These are phyloP conservation scores for Leptodactylus fuscus DNA, from an alignment of 2,113 vertebrate species.

Conservation along the genomic window DNA sequence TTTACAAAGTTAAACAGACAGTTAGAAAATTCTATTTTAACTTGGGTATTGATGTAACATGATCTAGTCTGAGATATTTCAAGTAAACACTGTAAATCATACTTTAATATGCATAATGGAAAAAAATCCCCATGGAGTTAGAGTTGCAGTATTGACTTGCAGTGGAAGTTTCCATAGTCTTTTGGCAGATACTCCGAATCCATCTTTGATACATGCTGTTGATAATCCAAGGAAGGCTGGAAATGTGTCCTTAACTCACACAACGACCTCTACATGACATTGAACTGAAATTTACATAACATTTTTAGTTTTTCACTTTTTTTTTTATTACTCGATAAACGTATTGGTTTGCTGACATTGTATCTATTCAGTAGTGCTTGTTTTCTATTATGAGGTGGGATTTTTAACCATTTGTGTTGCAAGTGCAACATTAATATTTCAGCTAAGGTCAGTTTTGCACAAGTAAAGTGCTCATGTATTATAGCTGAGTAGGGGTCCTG, in stretches of 20 bases:
- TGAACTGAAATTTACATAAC: too few relatives aligned
- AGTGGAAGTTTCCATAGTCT: conserved; percentile 15
- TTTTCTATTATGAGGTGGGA: too few relatives aligned
- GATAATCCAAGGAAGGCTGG: not conserved
- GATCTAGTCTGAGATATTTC: conserved; percentile 5
- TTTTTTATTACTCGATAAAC: too few relatives aligned
- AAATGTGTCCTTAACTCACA: not conserved
- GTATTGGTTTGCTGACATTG: too few relatives aligned
- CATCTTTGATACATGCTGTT: not conserved
- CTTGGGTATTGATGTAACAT: not conserved
- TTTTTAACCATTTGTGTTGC: too few relatives aligned
- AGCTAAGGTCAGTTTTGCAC: too few relatives aligned
- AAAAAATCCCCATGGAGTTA: not conserved
- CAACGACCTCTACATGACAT: not conserved
- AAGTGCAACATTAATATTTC: too few relatives aligned
- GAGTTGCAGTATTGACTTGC: not conserved
- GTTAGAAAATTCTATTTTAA: not conserved
- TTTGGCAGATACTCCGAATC: not conserved
- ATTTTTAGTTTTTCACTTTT: too few relatives aligned
- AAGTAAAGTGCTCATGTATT: too few relatives aligned
- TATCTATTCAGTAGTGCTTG: too few relatives aligned
- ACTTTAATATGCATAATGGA: conserved; percentile 6
- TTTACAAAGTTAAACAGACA: not conserved
- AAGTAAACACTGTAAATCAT: not conserved
- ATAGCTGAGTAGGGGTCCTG: too few relatives aligned